phyloP scores from a whole-genome alignment of 2,113 vertebrate species.

The Odobenus rosmarus region DNA sequence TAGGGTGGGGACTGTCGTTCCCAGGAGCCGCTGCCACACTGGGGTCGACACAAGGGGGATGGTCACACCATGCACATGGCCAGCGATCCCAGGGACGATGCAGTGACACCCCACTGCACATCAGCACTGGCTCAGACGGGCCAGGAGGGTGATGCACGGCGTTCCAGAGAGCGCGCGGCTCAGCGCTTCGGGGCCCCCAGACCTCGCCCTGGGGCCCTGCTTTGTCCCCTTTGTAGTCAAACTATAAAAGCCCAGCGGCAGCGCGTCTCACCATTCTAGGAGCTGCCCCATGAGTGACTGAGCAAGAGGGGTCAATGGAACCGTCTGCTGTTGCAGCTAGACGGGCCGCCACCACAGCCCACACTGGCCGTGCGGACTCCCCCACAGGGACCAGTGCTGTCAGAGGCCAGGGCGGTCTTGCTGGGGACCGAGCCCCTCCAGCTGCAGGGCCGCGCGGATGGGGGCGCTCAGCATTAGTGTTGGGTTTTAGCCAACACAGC shows the following conservation, averaged over 20 bases:
- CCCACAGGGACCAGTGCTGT: no score
- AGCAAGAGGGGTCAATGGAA: not conserved
- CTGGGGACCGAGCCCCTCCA: not conserved
- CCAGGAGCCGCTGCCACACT: no score
- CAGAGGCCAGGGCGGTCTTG: not conserved
- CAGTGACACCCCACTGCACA: not conserved
- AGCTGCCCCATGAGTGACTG: no score
- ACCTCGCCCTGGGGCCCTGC: not conserved
- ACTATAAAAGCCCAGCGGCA: not conserved
- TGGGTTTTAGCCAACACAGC: not conserved
- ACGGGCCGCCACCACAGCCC: no score
- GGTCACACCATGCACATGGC: no score
- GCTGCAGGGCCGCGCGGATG: not conserved
- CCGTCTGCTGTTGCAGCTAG: no score
- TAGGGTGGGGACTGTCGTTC: no score
- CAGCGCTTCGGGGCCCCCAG: not conserved
- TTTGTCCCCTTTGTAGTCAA: not conserved
- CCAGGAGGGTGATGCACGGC: not conserved
- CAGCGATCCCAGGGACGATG: not conserved
- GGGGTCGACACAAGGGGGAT: not conserved
- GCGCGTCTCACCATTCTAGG: not conserved
- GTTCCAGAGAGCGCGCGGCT: not conserved
- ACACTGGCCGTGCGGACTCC: no score
- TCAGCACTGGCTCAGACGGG: fast-evolving
- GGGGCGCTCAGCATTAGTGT: fast-evolving